These are phyloP conservation scores for Pomacea maculata DNA, from an alignment of 1,140 invertebrate genomes.

Conservation along the genomic window DNA sequence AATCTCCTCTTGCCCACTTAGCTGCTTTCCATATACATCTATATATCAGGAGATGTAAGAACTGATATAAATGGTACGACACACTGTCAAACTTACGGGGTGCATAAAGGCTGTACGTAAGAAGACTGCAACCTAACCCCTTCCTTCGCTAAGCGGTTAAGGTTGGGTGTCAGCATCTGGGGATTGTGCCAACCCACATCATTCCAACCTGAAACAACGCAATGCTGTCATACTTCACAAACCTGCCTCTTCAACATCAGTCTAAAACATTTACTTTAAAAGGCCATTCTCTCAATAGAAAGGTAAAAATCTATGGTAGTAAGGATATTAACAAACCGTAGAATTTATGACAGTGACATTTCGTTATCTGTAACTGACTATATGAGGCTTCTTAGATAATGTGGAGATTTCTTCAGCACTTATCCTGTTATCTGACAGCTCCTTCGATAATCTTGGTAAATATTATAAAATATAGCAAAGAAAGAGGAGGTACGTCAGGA, in stretches of 20 bases:
- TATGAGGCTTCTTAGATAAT: background rate
- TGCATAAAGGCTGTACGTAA: conserved; percentile 55
- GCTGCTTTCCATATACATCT: background rate
- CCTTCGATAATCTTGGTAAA: background rate
- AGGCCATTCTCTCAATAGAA: background rate
- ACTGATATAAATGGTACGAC: too few species aligned
- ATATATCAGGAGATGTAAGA: background rate
- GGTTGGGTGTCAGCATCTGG: conserved; percentile 58
- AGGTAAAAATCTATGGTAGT: too few species aligned
- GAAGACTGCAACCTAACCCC: conserved; percentile 56
- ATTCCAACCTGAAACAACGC: conserved; percentile 57
- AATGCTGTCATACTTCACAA: background rate
- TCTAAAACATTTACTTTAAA: background rate
- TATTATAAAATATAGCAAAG: too few species aligned
- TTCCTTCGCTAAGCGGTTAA: conserved; percentile 53
- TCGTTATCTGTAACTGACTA: background rate
- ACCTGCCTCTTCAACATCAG: background rate
- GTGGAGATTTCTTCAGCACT: background rate
- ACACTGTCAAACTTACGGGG: conserved; percentile 50
- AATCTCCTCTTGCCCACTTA: background rate
- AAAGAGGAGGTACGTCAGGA: too few species aligned
- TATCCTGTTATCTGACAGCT: too few species aligned
- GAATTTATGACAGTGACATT: background rate
- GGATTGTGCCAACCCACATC: conserved; percentile 63
- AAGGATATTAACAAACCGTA: background rate